Evolutionary conservation across 2,113 vertebrate species (phyloP).

Genomic region (Ophthalmolycus amberensis): DNA sequence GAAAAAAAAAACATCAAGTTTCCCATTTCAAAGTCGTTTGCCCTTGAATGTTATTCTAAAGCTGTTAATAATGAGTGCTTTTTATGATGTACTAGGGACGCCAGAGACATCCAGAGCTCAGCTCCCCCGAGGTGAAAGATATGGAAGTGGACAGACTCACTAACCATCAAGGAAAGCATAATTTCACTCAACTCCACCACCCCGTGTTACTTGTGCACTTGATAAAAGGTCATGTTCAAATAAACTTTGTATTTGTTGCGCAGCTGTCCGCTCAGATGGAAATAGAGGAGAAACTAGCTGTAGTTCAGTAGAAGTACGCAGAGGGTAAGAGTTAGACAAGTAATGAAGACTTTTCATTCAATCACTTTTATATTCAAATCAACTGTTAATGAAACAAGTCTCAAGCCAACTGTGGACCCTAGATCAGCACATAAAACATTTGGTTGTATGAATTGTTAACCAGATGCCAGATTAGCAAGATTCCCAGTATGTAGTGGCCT

Average conservation of each 20-base stretch:
- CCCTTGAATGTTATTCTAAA: constrained; percentile 75
- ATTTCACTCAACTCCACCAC: constrained; percentile 63
- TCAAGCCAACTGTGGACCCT: background rate
- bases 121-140: constrained; percentile 70
- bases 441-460: background rate
- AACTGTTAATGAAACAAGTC: background rate
- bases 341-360: background rate
- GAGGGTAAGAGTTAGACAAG: background rate
- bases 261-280: constrained; percentile 1
- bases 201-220: constrained; percentile 50
- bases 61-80: constrained; percentile 72
- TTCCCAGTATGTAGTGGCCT: background rate
- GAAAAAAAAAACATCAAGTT: constrained; percentile 65
- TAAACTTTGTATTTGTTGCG: constrained; percentile 52
- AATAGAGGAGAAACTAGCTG: constrained; percentile 34
- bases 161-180: constrained; percentile 62
- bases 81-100: constrained; percentile 75
- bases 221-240: constrained; percentile 72
- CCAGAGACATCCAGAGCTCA: constrained; percentile 55
- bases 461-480: background rate
- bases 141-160: constrained; percentile 64
- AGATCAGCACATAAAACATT: background rate
- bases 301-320: background rate
- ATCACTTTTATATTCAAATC: background rate
- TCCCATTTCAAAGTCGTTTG: constrained; percentile 78